Base-by-base conservation (phyloP, 1,140 invertebrate species). In the Drosophila micromelanica region DNA sequence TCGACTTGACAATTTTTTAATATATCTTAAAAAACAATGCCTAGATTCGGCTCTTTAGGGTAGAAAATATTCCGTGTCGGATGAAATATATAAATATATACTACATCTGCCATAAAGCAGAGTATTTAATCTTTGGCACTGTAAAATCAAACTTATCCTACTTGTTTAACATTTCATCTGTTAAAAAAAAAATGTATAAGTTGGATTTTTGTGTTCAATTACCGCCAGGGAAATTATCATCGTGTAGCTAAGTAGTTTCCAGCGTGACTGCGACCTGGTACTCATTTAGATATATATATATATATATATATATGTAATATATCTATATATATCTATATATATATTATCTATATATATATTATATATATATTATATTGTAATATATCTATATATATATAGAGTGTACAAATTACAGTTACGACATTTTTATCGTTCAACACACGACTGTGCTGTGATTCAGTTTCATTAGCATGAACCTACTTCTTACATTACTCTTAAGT, bases 201-300 rank as follows among this genome's bases (percentile, higher is more conserved):
- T 48, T 32, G 11, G 40, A 59, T 7, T 46, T 57, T n/a, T 17
- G 17, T 64, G 4, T 46, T 1, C 45, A 60, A 68, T 73, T 62
- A 48, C 55, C 49, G 23, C 40, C 35, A 7, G 35, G 43, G 27
- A 68, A 69, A 73, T 73, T 73, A 73, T 69, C 57, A 61, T 23
- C 8, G 5, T 23, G 15, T 12, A 69, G 49, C 71, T 73, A 73
- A 73, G 65, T 73, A 51, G 17, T 55, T 61, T 40, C 37, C 11
- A 51, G 64, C 56, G 71, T 73, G 71, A 62, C 64, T 43, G 13
- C 4, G 54, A 35, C 12, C 38, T 46, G 11, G 40, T 32, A 46
- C n/a, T 51, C 5, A 27, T 1, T 38, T n/a, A n/a, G n/a, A n/a
- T n/a, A n/a, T n/a, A n/a, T 12, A 49, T 46, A 46, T 46, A 2